Evolutionary conservation across 2,797 vertebrate genomes (phyloP).

Genomic region (Chaunax sp.): DNA sequence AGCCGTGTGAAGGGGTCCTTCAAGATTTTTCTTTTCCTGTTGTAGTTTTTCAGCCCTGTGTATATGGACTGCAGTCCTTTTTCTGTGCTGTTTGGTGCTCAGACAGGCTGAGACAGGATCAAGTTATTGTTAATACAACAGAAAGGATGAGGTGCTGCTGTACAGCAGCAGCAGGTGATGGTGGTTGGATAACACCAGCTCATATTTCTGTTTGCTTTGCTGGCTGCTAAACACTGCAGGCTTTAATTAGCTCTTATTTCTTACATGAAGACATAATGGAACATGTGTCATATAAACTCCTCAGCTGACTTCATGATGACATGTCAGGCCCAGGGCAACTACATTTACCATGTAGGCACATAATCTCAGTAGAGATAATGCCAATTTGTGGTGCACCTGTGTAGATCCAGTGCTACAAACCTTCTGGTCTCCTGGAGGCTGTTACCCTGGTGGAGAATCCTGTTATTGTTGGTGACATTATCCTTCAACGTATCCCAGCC

Average conservation of each 20-base stretch:
- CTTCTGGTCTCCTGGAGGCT: too few relatives aligned
- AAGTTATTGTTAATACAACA: neutral
- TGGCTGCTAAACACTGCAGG: neutral
- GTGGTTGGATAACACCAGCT: slow-evolving; percentile 14
- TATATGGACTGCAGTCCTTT: neutral
- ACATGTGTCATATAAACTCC: slow-evolving; percentile 2
- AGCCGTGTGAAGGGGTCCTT: neutral
- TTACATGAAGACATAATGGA: neutral
- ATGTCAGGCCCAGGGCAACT: too few relatives aligned
- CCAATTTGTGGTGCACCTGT: too few relatives aligned
- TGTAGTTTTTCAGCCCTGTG: neutral
- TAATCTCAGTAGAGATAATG: too few relatives aligned
- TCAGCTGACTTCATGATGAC: neutral
- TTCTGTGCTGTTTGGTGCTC: neutral
- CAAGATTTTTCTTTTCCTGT: too few relatives aligned
- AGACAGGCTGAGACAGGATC: slow-evolving; percentile 9
- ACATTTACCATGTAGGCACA: too few relatives aligned
- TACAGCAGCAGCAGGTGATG: slow-evolving; percentile 17
- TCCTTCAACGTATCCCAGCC: too few relatives aligned
- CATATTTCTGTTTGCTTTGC: slow-evolving; percentile 12
- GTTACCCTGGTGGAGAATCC: too few relatives aligned
- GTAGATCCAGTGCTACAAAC: too few relatives aligned
- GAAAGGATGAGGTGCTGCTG: slow-evolving; percentile 17
- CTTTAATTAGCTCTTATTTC: slow-evolving; percentile 8
- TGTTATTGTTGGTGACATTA: too few relatives aligned